Percentiles rank a stretch among this genome's conserved stretches.
Evolutionary conservation across 2,113 vertebrate genomes (phyloP).

Genomic region (Nannobrachium achirus): DNA sequence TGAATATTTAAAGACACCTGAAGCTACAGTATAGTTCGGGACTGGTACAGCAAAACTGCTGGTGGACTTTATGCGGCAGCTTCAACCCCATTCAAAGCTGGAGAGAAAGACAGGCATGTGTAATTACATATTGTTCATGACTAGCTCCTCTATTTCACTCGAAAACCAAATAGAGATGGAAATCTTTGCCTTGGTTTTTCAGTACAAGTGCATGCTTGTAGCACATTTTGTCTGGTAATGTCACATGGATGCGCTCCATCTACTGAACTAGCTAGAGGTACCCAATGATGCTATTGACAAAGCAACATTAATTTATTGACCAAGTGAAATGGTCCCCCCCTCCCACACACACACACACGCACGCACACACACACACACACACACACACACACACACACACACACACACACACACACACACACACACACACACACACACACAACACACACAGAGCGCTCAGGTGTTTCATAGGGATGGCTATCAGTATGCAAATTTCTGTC

Average conservation of each 20-base stretch:
- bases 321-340: too few relatives aligned
- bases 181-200: constrained; percentile 4
- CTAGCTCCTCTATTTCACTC: not conserved
- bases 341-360: too few relatives aligned
- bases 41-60: not conserved
- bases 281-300: constrained; percentile 40
- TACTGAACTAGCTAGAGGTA: constrained; percentile 69
- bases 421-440: not conserved
- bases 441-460: constrained; percentile 45
- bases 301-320: constrained; percentile 50
- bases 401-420: too few relatives aligned
- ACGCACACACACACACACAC: too few relatives aligned
- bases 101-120: too few relatives aligned
- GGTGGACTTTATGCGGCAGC: not conserved
- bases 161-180: constrained; percentile 18
- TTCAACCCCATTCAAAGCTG: too few relatives aligned
- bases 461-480: constrained; percentile 46
- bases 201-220: constrained; percentile 12
- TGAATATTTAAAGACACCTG: not conserved
- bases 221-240: constrained; percentile 25
- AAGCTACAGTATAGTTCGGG: not conserved
- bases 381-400: too few relatives aligned
- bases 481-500: constrained; percentile 63
- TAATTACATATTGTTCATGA: constrained; percentile 13
- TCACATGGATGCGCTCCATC: constrained; percentile 53